phyloP scores from a whole-genome alignment of 2,888 invertebrate species.

The Nomada flava region DNA sequence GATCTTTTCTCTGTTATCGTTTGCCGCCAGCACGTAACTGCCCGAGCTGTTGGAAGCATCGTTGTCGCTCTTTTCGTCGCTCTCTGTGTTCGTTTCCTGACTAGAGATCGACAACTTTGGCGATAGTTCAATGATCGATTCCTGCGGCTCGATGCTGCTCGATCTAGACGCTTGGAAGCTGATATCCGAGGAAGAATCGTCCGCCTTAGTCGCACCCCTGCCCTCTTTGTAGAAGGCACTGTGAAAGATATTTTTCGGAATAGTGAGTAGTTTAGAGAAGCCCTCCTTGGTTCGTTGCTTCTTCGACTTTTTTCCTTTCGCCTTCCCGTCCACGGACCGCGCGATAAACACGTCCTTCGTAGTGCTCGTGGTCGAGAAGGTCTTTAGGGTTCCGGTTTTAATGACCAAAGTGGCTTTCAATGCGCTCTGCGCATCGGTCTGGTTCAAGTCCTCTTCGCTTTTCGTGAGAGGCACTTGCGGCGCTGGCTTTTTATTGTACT shows the following conservation, averaged over 20 bases:
- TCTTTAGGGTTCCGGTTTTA: conserved; percentile 84
- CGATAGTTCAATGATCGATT: conserved; percentile 50
- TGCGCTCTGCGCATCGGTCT: conserved; percentile 72
- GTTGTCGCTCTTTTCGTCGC: conserved; percentile 25
- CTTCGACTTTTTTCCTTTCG: conserved; percentile 66
- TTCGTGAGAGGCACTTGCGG: conserved; percentile 83
- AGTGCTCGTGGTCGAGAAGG: conserved; percentile 72
- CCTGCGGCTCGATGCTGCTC: conserved; percentile 72
- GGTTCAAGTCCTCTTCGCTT: conserved; percentile 63
- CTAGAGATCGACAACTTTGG: conserved; percentile 35
- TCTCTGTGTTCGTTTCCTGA: conserved; percentile 15
- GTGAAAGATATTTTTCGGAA: conserved; percentile 80
- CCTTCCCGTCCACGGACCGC: conserved; percentile 62
- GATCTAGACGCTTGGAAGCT: conserved; percentile 72
- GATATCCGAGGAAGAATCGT: conserved; percentile 63
- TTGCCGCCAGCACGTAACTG: conserved; percentile 27
- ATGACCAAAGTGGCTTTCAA: conserved; percentile 85
- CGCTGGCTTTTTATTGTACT: conserved; percentile 85
- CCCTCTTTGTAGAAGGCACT: conserved; percentile 79
- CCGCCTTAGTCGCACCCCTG: conserved; percentile 57
- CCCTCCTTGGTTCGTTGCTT: conserved; percentile 74
- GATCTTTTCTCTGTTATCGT: background rate
- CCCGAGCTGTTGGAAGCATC: conserved; percentile 27
- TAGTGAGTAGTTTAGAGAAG: conserved; percentile 78
- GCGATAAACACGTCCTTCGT: conserved; percentile 75